phyloP scores from a whole-genome alignment of 2,113 vertebrate genomes.

The Hystrix cristata region DNA sequence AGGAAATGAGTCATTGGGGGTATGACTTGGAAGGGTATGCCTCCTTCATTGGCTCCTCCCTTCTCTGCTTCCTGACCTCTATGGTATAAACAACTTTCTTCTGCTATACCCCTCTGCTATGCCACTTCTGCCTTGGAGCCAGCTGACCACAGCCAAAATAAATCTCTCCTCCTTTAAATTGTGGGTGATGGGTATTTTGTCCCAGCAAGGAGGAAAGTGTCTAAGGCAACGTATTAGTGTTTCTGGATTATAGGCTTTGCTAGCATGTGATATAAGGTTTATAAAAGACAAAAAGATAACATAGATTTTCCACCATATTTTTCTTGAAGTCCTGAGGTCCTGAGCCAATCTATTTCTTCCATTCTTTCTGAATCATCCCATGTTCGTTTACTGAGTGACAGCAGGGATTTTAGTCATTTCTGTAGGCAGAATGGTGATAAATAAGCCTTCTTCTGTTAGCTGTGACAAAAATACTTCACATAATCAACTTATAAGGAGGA shows the following conservation, averaged over 20 bases:
- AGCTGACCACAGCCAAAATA: neutral
- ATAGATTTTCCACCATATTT: neutral
- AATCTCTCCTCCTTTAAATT: neutral
- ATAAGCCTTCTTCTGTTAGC: neutral
- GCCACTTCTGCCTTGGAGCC: neutral
- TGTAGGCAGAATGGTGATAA: neutral
- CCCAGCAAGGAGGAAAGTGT: neutral
- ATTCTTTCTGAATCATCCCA: neutral
- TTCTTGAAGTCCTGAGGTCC: neutral
- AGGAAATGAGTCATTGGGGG: neutral
- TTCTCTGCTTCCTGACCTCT: neutral
- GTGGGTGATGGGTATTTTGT: neutral
- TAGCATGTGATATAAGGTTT: neutral
- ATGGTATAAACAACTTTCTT: neutral
- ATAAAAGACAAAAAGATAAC: neutral
- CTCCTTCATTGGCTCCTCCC: neutral
- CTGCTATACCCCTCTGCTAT: neutral
- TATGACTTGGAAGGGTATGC: neutral
- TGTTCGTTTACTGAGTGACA: neutral
- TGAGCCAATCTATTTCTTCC: neutral
- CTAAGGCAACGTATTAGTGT: neutral
- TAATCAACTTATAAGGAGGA: neutral
- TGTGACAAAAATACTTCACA: neutral
- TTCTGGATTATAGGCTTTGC: neutral
- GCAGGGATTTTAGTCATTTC: neutral